These are phyloP conservation scores for Phenganax stokvisi DNA, from an alignment of 92 coral and sea anemone genomes.

Conservation along the genomic window DNA sequence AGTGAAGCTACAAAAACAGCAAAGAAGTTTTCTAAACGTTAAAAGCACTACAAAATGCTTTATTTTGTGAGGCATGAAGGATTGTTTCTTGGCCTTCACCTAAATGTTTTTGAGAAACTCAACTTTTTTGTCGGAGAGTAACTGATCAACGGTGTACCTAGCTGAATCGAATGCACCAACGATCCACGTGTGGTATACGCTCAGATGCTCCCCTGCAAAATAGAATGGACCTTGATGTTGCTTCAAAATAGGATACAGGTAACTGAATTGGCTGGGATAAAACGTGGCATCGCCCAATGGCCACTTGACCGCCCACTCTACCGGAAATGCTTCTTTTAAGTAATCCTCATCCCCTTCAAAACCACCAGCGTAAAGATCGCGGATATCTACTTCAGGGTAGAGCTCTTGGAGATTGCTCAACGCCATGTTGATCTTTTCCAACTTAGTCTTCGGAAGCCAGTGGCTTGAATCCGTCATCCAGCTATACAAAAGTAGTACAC, in stretches of 20 bases:
- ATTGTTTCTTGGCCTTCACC: no score
- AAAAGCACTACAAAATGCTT: not conserved
- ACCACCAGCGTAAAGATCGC: not conserved
- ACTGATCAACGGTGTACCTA: not conserved
- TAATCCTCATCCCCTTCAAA: not conserved
- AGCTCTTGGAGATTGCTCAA: conserved; percentile 1
- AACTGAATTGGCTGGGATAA: conserved; percentile 1
- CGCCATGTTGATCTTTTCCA: conserved; percentile 4
- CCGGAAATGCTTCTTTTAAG: conserved; percentile 3
- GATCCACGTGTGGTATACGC: conserved; percentile 5
- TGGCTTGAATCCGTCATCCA: conserved; percentile 13
- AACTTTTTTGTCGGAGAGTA: not conserved
- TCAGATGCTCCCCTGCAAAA: conserved; percentile 5
- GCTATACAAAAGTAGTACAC: conserved; percentile 6
- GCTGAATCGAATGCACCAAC: not conserved
- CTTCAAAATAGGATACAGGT: conserved; percentile 10
- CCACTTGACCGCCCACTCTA: conserved; percentile 14
- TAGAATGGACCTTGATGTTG: not conserved
- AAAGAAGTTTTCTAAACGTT: not conserved
- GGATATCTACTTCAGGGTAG: not conserved
- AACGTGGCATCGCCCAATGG: conserved; percentile 4
- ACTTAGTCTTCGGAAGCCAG: conserved; percentile 12
- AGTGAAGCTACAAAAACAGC: not conserved
- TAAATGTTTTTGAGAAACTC: not conserved
- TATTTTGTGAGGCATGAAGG: no score